Conservation (phyloP, 2,888 invertebrate genomes). For the Leuctra nigra region DNA sequence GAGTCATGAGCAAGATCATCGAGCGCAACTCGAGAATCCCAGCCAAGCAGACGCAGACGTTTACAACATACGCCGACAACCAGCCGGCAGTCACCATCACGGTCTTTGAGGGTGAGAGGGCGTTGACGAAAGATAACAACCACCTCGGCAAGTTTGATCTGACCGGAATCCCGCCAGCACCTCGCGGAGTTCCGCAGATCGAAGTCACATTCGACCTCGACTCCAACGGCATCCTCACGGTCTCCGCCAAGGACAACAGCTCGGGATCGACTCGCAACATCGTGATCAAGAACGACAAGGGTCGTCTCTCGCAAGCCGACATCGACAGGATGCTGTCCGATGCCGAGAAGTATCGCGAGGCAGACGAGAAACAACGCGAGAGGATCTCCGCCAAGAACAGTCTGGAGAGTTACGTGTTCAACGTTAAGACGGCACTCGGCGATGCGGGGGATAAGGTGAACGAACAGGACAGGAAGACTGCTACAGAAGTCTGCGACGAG, state of each 20-base stretch:
- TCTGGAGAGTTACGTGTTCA: too few relatives aligned
- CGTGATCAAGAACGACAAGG: too few relatives aligned
- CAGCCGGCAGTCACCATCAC: constrained; percentile 85
- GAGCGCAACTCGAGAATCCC: too few relatives aligned
- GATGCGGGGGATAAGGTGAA: constrained; percentile 38
- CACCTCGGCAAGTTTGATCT: too few relatives aligned
- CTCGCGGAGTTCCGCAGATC: constrained; percentile 69
- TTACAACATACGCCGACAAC: constrained; percentile 89
- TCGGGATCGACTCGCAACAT: constrained; percentile 67
- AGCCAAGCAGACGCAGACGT: too few relatives aligned
- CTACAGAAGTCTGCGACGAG: constrained; percentile 49
- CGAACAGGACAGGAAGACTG: constrained; percentile 39
- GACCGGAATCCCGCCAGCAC: constrained; percentile 81
- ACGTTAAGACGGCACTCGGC: too few relatives aligned
- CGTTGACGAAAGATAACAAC: constrained; percentile 87
- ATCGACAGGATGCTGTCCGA: constrained; percentile 71
- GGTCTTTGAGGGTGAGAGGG: constrained; percentile 75
- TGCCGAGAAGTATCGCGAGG: constrained; percentile 69
- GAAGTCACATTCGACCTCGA: too few relatives aligned
- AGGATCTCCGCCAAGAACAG: too few relatives aligned
- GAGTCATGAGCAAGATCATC: too few relatives aligned
- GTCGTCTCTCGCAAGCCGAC: too few relatives aligned
- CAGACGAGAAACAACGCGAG: too few relatives aligned
- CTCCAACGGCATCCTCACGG: constrained; percentile 79
- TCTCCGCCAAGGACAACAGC: constrained; percentile 50